Evolutionary conservation across 2,797 vertebrate species (phyloP).

Genomic region (Pachyuromys duprasi): DNA sequence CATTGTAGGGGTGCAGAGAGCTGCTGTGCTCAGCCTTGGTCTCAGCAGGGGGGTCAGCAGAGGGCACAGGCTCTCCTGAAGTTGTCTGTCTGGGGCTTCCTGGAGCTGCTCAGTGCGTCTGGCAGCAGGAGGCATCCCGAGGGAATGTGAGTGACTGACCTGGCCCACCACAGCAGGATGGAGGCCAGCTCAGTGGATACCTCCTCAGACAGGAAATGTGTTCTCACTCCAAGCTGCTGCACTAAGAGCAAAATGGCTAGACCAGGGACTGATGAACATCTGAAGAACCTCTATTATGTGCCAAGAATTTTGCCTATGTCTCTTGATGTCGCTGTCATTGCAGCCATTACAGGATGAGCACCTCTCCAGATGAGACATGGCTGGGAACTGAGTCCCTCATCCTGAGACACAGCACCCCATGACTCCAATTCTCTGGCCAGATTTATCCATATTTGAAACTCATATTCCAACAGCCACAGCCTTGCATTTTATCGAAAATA

Average conservation of each 20-base stretch:
- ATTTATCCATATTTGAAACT: background rate
- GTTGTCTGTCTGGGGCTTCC: background rate
- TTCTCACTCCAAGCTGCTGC: rapidly evolving
- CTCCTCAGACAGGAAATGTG: background rate
- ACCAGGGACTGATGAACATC: background rate
- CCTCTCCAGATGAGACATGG: background rate
- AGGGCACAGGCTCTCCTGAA: background rate
- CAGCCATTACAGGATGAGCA: rapidly evolving
- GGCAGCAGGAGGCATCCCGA: background rate
- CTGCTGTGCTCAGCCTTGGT: background rate
- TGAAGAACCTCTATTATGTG: rapidly evolving
- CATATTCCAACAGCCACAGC: background rate
- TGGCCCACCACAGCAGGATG: background rate
- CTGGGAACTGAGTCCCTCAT: background rate
- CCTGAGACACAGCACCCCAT: background rate
- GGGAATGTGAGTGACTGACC: rapidly evolving
- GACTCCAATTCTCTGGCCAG: background rate
- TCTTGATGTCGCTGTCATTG: background rate
- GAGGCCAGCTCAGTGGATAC: background rate
- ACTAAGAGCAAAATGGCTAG: background rate
- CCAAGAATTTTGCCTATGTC: background rate
- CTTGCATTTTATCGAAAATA: constrained; percentile 45
- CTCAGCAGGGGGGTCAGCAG: background rate
- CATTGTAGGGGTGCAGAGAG: background rate
- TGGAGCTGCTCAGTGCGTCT: background rate